Evolutionary conservation across 2,888 invertebrate genomes (phyloP), one percentile per base, ranked within the genome.

Genomic region (Tolmerus cingulatus): DNA sequence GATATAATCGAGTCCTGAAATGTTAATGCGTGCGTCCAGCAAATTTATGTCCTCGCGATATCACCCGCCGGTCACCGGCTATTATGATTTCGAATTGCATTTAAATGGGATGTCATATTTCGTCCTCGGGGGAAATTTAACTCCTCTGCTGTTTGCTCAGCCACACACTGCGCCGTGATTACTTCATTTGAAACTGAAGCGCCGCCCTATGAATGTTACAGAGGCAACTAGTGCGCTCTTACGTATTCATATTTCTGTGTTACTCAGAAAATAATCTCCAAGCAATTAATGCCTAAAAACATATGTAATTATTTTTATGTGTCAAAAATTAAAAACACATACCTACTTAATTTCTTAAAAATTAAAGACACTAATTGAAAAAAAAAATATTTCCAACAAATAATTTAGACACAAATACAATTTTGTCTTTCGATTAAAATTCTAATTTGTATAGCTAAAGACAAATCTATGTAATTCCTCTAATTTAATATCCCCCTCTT

Each of bases 1-100:
- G 81, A 81, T 81, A 30, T 81, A 81, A 81, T 55, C 51, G 81
- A 81, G 55, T 81, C 81, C 81, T 81, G 81, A 27, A 81, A 81
- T 81, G 81, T 81, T 81, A 81, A 81, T 81, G 81, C 27, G 55
- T 81, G 27, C 51, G 30, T 81, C 81, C 81, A 34, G 51, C 30
- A 23, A 51, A 81, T 55, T 81, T 81, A 81, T 81, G 81, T 51
- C 9, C 27, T 7, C 81, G 81, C 81, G 81, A 81, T 55, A 81
- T 81, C 81, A 55, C 51, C 51, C 81, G 81, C 55, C 79, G 23
- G 55, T 46, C 27, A 81, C 43, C 23, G 46, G 46, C 30, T 34
- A 51, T 81, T 81, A 51, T 55, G 14, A 81, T 81, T 81, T 81
- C 34, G 30, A 51, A 81, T 81, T 81, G 46, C 81, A 81, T 81